Conservation (phyloP, 2,113 vertebrate genomes). For the Ciconia stormi region DNA sequence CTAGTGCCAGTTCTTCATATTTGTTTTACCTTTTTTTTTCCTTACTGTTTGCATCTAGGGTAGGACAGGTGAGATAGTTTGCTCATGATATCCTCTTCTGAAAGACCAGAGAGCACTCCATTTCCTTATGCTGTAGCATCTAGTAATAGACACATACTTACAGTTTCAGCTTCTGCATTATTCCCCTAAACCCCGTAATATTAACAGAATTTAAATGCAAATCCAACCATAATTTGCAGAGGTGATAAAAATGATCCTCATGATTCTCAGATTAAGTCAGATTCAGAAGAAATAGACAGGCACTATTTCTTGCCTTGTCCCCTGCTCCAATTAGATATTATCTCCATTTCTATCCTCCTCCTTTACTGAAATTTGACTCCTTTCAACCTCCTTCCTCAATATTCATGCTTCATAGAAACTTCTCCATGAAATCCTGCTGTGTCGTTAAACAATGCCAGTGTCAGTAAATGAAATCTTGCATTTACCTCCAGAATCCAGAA, state of each 20-base stretch:
- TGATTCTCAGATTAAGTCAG: not conserved
- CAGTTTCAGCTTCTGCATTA: not conserved
- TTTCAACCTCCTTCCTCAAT: not conserved
- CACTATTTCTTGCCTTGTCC: not conserved
- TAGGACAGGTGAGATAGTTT: not conserved
- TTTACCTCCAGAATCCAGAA: not conserved
- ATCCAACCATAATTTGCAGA: not conserved
- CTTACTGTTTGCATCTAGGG: not conserved
- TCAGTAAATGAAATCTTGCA: not conserved
- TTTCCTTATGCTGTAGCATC: not conserved
- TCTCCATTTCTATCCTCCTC: not conserved
- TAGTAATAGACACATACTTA: not conserved
- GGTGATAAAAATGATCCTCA: not conserved
- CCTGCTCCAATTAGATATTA: not conserved
- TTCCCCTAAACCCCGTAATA: not conserved
- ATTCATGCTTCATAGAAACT: not conserved
- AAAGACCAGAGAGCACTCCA: not conserved
- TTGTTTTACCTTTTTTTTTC: not conserved
- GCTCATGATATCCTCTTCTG: not conserved
- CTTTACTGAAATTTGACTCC: not conserved
- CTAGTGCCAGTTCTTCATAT: not conserved
- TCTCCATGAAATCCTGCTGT: not conserved
- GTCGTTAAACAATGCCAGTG: not conserved
- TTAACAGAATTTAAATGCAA: not conserved
- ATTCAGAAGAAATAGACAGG: not conserved